Evolutionary conservation across 2,113 vertebrate genomes (phyloP).

Genomic region (Tapirus terrestris): DNA sequence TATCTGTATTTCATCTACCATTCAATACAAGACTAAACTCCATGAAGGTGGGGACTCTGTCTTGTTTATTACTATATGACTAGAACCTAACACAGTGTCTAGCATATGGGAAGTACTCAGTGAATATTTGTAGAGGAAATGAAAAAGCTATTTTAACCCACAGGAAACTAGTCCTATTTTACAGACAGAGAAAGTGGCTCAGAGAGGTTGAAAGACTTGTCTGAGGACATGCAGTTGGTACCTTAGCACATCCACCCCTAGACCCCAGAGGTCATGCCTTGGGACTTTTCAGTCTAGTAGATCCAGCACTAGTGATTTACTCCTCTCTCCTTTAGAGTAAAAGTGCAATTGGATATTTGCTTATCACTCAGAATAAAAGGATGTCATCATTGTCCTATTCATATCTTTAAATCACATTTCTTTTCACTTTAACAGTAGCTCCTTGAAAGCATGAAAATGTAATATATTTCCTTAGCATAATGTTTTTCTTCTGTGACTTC

Average conservation of each 20-base stretch:
- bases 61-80: neutral
- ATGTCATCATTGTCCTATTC: constrained; percentile 45
- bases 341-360: constrained; percentile 52
- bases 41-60: neutral
- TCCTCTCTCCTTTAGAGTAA: constrained; percentile 32
- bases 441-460: constrained; percentile 57
- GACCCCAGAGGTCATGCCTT: neutral
- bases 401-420: constrained; percentile 65
- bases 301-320: neutral
- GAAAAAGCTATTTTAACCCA: neutral
- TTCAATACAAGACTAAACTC: neutral
- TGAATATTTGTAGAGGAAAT: neutral
- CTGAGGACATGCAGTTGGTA: too few relatives aligned
- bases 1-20: neutral
- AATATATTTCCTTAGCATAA: constrained; percentile 63
- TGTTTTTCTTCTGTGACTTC: constrained; percentile 64
- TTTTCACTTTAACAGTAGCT: constrained; percentile 51
- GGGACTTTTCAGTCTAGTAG: neutral
- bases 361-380: constrained; percentile 60
- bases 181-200: neutral
- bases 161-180: neutral
- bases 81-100: neutral
- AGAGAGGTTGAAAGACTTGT: neutral
- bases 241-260: too few relatives aligned
- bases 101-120: neutral